A percentile compares a stretch with the other conserved stretches of the same genome.
Conservation (phyloP, 2,888 invertebrate genomes). For the Leptarthrus brevirostris region DNA sequence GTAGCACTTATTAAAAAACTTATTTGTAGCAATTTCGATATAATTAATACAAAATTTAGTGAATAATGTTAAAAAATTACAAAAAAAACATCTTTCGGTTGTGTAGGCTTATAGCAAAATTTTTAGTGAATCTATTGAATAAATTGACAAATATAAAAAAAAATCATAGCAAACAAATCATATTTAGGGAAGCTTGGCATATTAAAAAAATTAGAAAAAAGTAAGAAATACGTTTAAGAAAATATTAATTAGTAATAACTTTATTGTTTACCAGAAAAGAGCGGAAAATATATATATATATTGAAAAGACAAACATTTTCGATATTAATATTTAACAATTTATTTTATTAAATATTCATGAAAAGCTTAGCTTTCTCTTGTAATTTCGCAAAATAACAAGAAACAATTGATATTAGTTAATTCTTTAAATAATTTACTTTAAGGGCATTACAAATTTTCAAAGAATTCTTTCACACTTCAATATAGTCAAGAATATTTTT, state of each 20-base stretch:
- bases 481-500: too few relatives aligned
- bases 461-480: too few relatives aligned
- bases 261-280: conserved; percentile 33
- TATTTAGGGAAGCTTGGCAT: conserved; percentile 44
- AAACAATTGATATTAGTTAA: too few relatives aligned
- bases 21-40: conserved; percentile 13
- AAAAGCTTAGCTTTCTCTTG: conserved; percentile 11
- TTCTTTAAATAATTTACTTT: too few relatives aligned
- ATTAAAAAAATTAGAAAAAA: conserved; percentile 20
- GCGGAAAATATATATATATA: not conserved
- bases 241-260: conserved; percentile 28
- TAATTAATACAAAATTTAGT: conserved; percentile 1
- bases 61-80: not conserved
- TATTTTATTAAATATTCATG: conserved; percentile 10
- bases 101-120: conserved; percentile 39
- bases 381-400: too few relatives aligned
- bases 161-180: conserved; percentile 34
- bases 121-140: conserved; percentile 20
- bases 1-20: conserved; percentile 9
- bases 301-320: conserved; percentile 2
- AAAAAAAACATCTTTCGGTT: conserved; percentile 22
- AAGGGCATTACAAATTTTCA: too few relatives aligned
- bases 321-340: not conserved
- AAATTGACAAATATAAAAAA: conserved; percentile 9
- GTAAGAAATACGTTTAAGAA: conserved; percentile 11